Evolutionary conservation across 2,113 vertebrate species (phyloP), one percentile per base, ranked within the genome.

Genomic region (Ptyas mucosa): DNA sequence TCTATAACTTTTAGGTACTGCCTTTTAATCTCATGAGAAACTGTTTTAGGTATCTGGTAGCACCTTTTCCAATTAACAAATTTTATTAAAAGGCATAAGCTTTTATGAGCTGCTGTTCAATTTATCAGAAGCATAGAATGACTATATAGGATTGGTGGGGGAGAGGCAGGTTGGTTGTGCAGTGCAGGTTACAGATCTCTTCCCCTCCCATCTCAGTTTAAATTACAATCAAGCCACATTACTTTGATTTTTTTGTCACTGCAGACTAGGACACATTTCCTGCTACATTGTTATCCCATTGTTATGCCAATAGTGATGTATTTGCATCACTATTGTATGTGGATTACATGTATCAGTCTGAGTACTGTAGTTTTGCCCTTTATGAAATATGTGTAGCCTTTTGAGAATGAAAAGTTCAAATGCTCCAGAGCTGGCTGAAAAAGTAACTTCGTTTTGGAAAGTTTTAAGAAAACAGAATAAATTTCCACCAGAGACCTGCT

Each of bases 371-470:
- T 43, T 90, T 81, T 75, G 51, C 46, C 23, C 14, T 90, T 90
- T 58, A 86, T 58, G 34, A 90, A 88, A 52, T 85, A 86, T 29
- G n/a, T 52, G n/a, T 49, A 8, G 89, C 49, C 52, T 61, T n/a
- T 75, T 75, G n/a, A 34, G 69, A 39, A 34, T 81, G 69, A 18
- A 81, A 64, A 61, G n/a, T 87, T 93, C 92, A 93, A 87, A 86
- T 86, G 89, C 55, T 90, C 55, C 90, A 55, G 92, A 93, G 8
- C 14, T 57, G 52, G 57, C n/a, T 61, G 89, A 86, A 55, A 90
- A 90, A 52, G 34, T 54, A 93, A 21, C 54, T 21, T n/a, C 21
- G 14, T 46, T 64, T 18, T 64, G n/a, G 21, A 24, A 20, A 86
- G 58, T 20, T 88, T 64, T 92, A 88, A 55, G 87, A 18, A 26